Base-by-base conservation (phyloP, 2,888 invertebrate species). In the Harpalus rubripes region DNA sequence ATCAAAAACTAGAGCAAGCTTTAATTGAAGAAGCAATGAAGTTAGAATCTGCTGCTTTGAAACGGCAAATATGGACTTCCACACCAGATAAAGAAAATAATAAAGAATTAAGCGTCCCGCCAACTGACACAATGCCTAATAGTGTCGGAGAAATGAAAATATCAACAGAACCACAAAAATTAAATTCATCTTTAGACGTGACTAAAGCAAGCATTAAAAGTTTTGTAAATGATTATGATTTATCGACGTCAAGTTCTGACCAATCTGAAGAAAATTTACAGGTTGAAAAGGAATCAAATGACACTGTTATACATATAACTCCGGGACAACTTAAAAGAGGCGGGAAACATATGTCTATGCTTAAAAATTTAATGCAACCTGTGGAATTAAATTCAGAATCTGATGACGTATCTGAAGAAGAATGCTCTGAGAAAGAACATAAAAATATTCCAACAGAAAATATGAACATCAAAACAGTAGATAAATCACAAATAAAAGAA, bases 1-100 rank as follows among this genome's bases (percentile, higher is more conserved):
- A 87, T 82, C 88, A 88, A 85, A 89, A 88, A 7, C 44, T 90
- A 10, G 91, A 91, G 85, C 87, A 88, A 26, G 85, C 88, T n/a
- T 83, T 90, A 22, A 88, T 89, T n/a, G 89, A 90, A 86, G 90
- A 90, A 85, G 89, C 89, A 65, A 88, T 68, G 22, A 85, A 85
- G 84, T 61, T 72, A 10, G 80, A 86, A 79, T 18, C 59, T 41
- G 16, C 58, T 18, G n/a, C 56, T 7, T 58, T 78, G 18, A 58
- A 56, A 78, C 56, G 18, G 22, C 56, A 56, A n/a, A 12, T 84
- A 32, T 12, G 61, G 32, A 63, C 76, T n/a, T 81, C 81, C 22
- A 68, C 81, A 5, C 81, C 81, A 16, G 52, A n/a, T n/a, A 81
- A 81, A 72, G 26, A 58, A 32, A 44, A 3, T 18, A 18, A 78